phyloP scores from a whole-genome alignment of 92 coral and sea anemone genomes.

The Diadumene lineata region DNA sequence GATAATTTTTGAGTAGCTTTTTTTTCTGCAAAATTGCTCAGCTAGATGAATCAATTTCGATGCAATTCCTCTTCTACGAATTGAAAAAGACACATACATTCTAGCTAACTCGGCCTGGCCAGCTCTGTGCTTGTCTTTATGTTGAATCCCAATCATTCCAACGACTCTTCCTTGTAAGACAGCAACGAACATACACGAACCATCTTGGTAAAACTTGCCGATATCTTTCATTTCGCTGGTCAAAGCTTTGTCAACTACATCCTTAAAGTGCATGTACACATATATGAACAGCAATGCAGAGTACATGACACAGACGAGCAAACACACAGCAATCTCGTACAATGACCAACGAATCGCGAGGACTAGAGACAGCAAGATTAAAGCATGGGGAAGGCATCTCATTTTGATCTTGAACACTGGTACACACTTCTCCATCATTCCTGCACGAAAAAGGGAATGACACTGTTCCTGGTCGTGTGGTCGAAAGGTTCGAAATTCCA shows the following conservation, averaged over 20 bases:
- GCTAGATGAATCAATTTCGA: conserved; percentile 36
- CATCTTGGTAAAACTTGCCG: conserved; percentile 57
- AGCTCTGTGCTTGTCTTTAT: conserved; percentile 46
- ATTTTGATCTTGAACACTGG: conserved; percentile 29
- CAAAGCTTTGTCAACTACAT: conserved; percentile 39
- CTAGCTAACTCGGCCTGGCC: conserved; percentile 76
- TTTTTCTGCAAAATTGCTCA: conserved; percentile 52
- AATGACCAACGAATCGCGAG: conserved; percentile 30
- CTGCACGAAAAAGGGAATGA: conserved; percentile 53
- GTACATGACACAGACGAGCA: conserved; percentile 38
- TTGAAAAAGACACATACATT: conserved; percentile 62
- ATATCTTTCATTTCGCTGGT: conserved; percentile 61
- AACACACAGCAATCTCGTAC: conserved; percentile 41
- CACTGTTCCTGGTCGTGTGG: conserved; percentile 43
- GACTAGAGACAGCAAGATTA: conserved; percentile 28
- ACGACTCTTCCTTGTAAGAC: conserved; percentile 59
- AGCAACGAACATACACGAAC: conserved; percentile 74
- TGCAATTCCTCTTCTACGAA: conserved; percentile 68
- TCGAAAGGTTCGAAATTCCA: conserved; percentile 50
- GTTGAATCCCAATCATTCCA: conserved; percentile 73
- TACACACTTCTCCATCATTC: conserved; percentile 41
- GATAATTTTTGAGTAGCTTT: conserved; percentile 34
- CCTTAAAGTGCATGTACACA: conserved; percentile 44
- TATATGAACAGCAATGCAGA: conserved; percentile 48
- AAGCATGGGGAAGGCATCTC: conserved; percentile 45